Conservation (phyloP, 2,113 vertebrate species). For the Tenrec ecaudatus region DNA sequence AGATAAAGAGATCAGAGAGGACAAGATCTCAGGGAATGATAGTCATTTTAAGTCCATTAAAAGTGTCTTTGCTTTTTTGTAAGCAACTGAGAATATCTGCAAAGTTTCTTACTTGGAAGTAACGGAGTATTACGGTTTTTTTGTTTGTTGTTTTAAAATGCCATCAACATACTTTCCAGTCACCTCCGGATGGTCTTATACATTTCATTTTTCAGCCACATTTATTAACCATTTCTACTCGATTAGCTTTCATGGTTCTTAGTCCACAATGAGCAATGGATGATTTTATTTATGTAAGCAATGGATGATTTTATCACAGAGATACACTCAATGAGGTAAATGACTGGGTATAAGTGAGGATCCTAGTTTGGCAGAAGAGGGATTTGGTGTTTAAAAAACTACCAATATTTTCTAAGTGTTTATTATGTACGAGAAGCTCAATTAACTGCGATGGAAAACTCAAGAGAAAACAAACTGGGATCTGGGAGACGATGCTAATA, state of each 20-base stretch:
- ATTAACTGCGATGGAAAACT: neutral
- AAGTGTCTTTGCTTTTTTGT: neutral
- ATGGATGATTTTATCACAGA: too few relatives aligned
- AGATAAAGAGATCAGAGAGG: neutral
- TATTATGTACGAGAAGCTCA: neutral
- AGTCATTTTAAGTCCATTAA: constrained; percentile 23
- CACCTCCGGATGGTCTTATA: neutral
- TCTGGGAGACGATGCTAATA: neutral
- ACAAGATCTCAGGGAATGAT: neutral
- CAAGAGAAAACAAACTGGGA: neutral
- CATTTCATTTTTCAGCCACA: neutral
- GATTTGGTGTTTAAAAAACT: neutral
- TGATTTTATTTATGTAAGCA: neutral
- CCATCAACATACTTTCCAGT: neutral
- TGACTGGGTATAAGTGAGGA: neutral
- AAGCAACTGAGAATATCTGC: neutral
- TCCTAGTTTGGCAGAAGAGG: neutral
- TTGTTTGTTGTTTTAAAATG: neutral
- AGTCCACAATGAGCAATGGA: neutral
- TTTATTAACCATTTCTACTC: neutral
- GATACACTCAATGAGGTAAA: neutral
- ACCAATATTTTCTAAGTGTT: neutral
- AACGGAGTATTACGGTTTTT: neutral
- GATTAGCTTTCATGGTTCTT: neutral
- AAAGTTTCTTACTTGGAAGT: neutral